Evolutionary conservation across 1,140 invertebrate genomes (phyloP).

Genomic region (Atta texana): DNA sequence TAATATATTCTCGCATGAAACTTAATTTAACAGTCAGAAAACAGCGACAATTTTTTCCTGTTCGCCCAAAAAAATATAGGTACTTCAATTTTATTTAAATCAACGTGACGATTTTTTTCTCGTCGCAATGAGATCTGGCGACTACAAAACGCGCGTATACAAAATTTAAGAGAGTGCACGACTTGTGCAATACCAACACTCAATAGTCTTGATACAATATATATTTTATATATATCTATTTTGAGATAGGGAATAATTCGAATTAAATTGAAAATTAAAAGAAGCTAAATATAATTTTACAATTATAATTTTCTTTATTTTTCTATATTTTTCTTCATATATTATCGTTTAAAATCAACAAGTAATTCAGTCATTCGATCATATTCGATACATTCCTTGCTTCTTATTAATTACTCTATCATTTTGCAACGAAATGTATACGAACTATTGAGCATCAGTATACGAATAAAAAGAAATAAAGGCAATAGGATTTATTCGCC

Average conservation of each 20-base stretch:
- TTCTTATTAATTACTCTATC: background rate
- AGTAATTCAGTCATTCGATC: background rate
- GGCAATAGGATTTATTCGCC: constrained; percentile 2
- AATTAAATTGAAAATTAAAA: constrained; percentile 2
- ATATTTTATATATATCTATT: background rate
- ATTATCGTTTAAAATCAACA: background rate
- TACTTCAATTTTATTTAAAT: background rate
- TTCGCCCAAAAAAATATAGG: background rate
- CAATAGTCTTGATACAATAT: constrained; percentile 33
- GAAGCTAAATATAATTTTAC: background rate
- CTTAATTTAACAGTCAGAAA: background rate
- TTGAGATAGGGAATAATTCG: background rate
- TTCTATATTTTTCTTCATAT: background rate
- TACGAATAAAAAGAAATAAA: background rate
- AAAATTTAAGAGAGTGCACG: constrained; percentile 10
- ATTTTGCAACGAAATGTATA: background rate
- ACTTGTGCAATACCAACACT: constrained; percentile 25
- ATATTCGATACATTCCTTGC: background rate
- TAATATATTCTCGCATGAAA: background rate
- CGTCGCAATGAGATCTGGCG: background rate
- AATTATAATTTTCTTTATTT: background rate
- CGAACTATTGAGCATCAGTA: constrained; percentile 31
- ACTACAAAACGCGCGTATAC: background rate
- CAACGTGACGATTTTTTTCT: background rate
- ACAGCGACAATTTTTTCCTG: background rate